Base-by-base conservation (phyloP, 2,797 vertebrate genomes). In the Triplophysa yarkandensis region DNA sequence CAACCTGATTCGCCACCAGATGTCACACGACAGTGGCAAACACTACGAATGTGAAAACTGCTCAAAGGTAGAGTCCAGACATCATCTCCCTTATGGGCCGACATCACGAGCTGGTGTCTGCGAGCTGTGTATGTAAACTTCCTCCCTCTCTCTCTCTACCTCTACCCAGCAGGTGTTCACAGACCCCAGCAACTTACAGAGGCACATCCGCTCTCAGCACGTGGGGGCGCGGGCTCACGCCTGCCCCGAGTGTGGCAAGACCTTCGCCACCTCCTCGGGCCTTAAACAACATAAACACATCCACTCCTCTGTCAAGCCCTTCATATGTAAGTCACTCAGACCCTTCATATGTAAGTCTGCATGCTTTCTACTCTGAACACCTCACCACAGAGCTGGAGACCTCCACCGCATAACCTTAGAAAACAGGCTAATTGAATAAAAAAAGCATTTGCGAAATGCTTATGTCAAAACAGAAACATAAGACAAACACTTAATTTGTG, bases 231-330 rank as follows among this genome's bases (percentile, higher is more conserved):
- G 98, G 88, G 96, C 98, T 54, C 98, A 99, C 39, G 98, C 98
- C 69, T 99, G 98, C 89, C 95, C 98, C 43, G 97, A 99, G 90
- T 99, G 98, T 84, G 97, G 98, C 87, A 99, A 99, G 93, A 99
- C 97, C 48, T 99, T 99, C 85, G 98, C 98, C 88, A 99, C 98
- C 78, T 99, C 97, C 80, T 99, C 98, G 6, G 98, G 98, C 91
- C 97, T 99, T 89, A 99, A 99, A 93, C 98, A 99, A 83, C 98
- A 99, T 92, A 99, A 99, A 94, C 98, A 99, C 94, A 99, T 99
- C 92, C 98, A 99, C 95, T 99, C 97, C 94, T 99, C 97, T 92
- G 97, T 99, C 95, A 99, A 99, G 94, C 97, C 97, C 92, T 99
- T 99, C 91, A 98, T 98, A 95, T 99, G 98, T 99, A 98, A 99